Base-by-base conservation (phyloP, 2,888 invertebrate species). In the Hyppa rectilinea region DNA sequence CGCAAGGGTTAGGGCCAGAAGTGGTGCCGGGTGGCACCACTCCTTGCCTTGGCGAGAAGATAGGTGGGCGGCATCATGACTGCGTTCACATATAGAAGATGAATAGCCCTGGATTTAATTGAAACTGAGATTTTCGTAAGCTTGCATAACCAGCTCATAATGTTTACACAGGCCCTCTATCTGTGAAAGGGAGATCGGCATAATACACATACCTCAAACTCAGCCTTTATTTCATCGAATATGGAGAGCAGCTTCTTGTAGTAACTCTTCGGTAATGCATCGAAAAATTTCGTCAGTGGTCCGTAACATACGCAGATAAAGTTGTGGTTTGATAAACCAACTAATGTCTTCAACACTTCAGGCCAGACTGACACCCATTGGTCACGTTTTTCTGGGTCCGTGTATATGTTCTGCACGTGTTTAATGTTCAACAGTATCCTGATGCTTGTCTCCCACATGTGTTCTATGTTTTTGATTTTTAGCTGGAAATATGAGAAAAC, bases 251-350 rank as follows among this genome's bases (percentile, higher is more conserved):
- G 86, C 73, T 96, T 96, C 55, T 96, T 92, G 84, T 96, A 96
- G 84, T 96, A 94, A 73, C 95, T 96, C 84, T 96, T 95, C 71
- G 97, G 97, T 74, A 97, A 90, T 31, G 96, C 93, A 82, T 97
- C 96, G 85, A 96, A 96, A 75, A 97, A 93, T 85, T 96, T 97
- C 85, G 97, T 96, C 69, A 97, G 70, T 3, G 97, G 96, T 0
- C 97, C 97, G 62, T 97, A 97, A 2, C 93, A 88, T 0, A 98
- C 96, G 36, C 97, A 96, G 0, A 97, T 96, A 29, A 97, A 93
- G n/a, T 97, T 97, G 85, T 97, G 97, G 10, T 97, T 92, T 0
- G 98, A 98, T 67, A 95, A 86, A n/a, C 97, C 96, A 4, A 96
- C 91, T 26, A 97, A 65, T 84, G 96, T 97, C 87, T 97, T 97